Evolutionary conservation across 2,888 invertebrate species (phyloP), one percentile per base, ranked within the genome.

Genomic region (Agrilus cyanescens): DNA sequence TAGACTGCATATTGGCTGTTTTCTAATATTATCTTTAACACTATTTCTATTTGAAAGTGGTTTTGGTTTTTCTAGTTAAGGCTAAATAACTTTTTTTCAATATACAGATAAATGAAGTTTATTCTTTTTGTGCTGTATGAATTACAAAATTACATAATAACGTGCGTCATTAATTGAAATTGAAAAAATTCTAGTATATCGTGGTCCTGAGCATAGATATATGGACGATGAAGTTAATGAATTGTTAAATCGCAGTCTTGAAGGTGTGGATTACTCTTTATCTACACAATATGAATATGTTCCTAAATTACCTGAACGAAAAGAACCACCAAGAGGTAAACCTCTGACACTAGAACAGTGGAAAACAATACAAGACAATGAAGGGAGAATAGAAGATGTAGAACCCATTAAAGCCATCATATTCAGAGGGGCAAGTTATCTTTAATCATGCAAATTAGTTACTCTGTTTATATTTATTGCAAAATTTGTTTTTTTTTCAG

Each of bases 341-440:
- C 85, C 90, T 0, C 67, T 95, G 8, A 79, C 77, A 1, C 70
- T 75, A 44, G 79, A 82, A 47, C 85, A 87, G 56, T 97, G 95
- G 95, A 72, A 78, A 7, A 79, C 79, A 40, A 78, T 82, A 54
- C 80, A 85, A 61, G 85, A 88, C 58, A 66, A 77, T 2, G 83
- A 88, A 47, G 95, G 95, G 1, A 74, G 82, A 59, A 76, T 96
- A 32, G 75, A 72, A 35, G 82, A 93, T 60, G 75, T 83, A 0
- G 82, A 84, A 7, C 76, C 80, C 6, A 74, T 95, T 1, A 87
- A 83, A 62, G 79, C 85, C 57, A 78, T 87, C 37, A 86, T 98
- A 58, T 97, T 95, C 64, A 80, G 85, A 69, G 96, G 96, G 59
- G 90, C 88, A 63, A 69, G 77, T 72, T 49, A 6, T 31, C 29